Evolutionary conservation across 2,797 vertebrate species (phyloP), one percentile per base, ranked within the genome.

Genomic region (Pelochelys cantorii): DNA sequence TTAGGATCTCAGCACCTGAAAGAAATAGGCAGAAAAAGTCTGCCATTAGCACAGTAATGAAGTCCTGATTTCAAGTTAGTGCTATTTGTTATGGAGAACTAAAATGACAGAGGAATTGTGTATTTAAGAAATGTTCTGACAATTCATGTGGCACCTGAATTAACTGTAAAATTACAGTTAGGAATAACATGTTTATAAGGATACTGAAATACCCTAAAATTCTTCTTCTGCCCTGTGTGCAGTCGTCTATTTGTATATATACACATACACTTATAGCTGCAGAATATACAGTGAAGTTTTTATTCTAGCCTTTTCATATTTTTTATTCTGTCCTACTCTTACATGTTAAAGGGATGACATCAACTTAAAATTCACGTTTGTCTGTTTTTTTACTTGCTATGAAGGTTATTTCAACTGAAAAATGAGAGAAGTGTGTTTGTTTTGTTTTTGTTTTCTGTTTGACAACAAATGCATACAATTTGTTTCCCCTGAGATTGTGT

Each of bases 101-200:
- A 81, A 34, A 9, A 11, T 95, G 91, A 89, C 53, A 48, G 86
- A 86, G 83, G 27, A 94, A 78, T 57, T 78, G 6, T 11, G 1
- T 88, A 0, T 55, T n/a, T 86, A 71, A 59, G 81, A 86, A 78
- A 31, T 80, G 56, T 84, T 95, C 86, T 3, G 48, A 55, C 85
- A 74, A 13, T 83, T 87, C 90, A 52, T 91, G 93, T 52, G 14
- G 56, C 81, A 81, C 53, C 48, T 93, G 86, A 84, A 83, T 68
- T 82, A 53, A 83, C 88, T 86, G 11, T 5, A 5, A 93, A 87
- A 68, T 86, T 23, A 0, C 81, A 4, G 85, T 87, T 82, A 31
- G 56, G 81, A 37, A 15, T 77, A 12, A 13, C 54, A 92, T 60
- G 4, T 65, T 42, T 81, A 0, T 22, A 86, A 81, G 14, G 55